These are phyloP conservation scores for Physeter macrocephalus DNA, from an alignment of 2,113 vertebrate species.

Conservation along the genomic window DNA sequence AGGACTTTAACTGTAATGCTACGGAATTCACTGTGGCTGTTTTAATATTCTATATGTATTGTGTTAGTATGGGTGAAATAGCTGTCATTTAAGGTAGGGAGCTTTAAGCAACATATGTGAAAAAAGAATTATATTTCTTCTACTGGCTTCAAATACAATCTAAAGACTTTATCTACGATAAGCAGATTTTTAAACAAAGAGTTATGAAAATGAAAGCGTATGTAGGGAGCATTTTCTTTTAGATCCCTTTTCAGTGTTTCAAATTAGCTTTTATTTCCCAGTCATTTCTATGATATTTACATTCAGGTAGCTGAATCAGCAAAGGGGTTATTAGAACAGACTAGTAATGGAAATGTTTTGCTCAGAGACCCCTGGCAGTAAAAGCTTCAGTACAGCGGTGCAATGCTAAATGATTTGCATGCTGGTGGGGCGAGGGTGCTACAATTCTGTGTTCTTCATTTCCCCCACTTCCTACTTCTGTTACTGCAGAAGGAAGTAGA, in stretches of 20 bases:
- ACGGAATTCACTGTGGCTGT: neutral
- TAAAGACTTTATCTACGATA: constrained; percentile 18
- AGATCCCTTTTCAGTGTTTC: constrained; percentile 28
- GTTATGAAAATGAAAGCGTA: constrained; percentile 1
- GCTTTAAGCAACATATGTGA: neutral
- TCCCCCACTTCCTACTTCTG: neutral
- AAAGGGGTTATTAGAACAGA: constrained; percentile 45
- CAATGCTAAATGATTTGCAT: constrained; percentile 2
- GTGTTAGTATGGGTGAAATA: neutral
- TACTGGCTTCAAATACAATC: neutral
- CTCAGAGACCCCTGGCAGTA: neutral
- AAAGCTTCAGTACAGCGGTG: neutral
- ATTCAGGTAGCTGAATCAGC: constrained; percentile 50
- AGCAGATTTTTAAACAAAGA: constrained; percentile 51
- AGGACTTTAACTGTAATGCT: neutral
- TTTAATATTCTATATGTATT: neutral
- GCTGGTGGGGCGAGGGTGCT: neutral
- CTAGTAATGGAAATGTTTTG: constrained; percentile 40
- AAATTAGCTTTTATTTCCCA: constrained; percentile 32
- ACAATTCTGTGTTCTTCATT: neutral
- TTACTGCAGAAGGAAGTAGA: neutral
- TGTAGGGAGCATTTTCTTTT: constrained; percentile 16
- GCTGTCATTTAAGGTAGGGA: constrained; percentile 25
- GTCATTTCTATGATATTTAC: constrained; percentile 55
- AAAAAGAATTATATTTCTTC: constrained; percentile 4